Evolutionary conservation across 2,888 invertebrate genomes (phyloP).

Genomic region (Synergus umbraculus): DNA sequence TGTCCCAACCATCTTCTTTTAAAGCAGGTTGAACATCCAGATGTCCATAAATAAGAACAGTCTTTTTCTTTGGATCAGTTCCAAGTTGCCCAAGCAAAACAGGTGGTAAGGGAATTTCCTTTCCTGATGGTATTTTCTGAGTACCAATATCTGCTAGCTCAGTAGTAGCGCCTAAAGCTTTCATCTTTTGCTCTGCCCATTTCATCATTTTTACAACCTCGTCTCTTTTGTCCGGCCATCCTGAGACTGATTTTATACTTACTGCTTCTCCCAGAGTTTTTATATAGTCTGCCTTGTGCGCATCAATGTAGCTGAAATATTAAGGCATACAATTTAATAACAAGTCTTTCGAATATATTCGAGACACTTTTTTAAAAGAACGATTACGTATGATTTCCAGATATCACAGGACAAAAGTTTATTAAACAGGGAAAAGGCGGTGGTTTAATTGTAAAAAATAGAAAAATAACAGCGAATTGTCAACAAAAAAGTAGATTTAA

Average conservation of each 20-base stretch:
- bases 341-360: not conserved
- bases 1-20: constrained; percentile 95
- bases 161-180: constrained; percentile 84
- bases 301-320: constrained; percentile 86
- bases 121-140: constrained; percentile 86
- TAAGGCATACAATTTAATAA: constrained; percentile 10
- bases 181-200: constrained; percentile 86
- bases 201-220: constrained; percentile 92
- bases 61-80: constrained; percentile 90
- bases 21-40: constrained; percentile 98
- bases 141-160: constrained; percentile 88
- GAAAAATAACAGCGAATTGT: no score
- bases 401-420: no score
- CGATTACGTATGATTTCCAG: not conserved
- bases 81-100: constrained; percentile 90
- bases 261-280: constrained; percentile 90
- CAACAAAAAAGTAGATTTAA: not conserved
- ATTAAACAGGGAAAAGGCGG: no score
- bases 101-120: constrained; percentile 88
- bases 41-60: constrained; percentile 96
- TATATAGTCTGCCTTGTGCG: constrained; percentile 87
- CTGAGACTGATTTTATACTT: constrained; percentile 96
- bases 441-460: no score
- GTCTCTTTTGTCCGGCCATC: constrained; percentile 88
- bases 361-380: not conserved